Evolutionary conservation across 2,797 vertebrate species (phyloP).

Genomic region (Pseudochirops corinnae): DNA sequence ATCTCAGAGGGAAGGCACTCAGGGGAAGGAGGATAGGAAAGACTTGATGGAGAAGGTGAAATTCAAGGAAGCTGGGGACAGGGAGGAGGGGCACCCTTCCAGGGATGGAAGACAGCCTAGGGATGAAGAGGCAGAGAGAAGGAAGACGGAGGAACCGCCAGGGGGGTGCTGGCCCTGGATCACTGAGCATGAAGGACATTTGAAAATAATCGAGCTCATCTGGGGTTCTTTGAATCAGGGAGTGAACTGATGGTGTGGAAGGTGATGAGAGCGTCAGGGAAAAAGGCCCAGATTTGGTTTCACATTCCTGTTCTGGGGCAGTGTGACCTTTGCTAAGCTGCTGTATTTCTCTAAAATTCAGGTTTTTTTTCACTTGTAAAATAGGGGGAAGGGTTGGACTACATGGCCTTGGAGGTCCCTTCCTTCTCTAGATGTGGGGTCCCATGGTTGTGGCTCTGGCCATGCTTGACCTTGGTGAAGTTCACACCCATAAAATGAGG

Average conservation of each 20-base stretch:
- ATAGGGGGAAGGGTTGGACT: neutral
- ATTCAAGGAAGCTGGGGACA: neutral
- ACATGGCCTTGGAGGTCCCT: neutral
- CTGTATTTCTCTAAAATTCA: neutral
- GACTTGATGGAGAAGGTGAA: neutral
- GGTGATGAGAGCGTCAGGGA: neutral
- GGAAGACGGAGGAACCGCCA: neutral
- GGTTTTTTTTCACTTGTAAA: neutral
- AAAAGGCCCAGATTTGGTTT: neutral
- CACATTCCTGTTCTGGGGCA: neutral
- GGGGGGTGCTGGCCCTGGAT: neutral
- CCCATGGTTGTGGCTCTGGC: neutral
- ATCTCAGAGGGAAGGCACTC: neutral
- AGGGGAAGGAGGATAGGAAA: neutral
- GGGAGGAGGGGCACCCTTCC: neutral
- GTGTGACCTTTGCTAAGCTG: neutral
- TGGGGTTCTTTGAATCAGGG: neutral
- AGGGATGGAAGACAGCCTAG: neutral
- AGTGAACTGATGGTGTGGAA: neutral
- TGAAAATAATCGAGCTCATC: neutral
- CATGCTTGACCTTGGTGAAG: neutral
- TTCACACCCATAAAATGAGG: neutral
- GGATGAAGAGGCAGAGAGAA: neutral
- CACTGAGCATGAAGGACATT: neutral
- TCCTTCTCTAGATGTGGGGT: neutral